Evolutionary conservation across 2,888 invertebrate species (phyloP).

Genomic region (Eupithecia dodoneata): DNA sequence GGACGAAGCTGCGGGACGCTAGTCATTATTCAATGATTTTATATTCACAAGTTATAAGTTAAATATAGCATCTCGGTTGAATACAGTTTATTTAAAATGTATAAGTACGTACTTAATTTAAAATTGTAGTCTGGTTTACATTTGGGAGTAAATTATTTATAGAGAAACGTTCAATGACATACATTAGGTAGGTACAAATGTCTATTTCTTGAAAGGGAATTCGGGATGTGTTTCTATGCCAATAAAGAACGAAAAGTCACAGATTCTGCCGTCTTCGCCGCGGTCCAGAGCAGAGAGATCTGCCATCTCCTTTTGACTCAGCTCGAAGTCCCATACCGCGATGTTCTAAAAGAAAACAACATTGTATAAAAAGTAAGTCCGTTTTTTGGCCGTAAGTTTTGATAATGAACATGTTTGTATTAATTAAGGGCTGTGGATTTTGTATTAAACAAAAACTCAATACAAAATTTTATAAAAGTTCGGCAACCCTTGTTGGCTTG

Average conservation of each 20-base stretch:
- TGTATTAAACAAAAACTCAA: too few species aligned
- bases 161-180: neutral
- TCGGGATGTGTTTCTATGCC: slow-evolving; percentile 89
- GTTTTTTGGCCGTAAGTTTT: too few species aligned
- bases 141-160: neutral
- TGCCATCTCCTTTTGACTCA: slow-evolving; percentile 85
- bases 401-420: too few species aligned
- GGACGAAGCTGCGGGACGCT: too few species aligned
- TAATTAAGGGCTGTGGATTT: too few species aligned
- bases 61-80: neutral
- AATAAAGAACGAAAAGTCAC: slow-evolving; percentile 88
- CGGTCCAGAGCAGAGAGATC: slow-evolving; percentile 86
- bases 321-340: slow-evolving; percentile 88
- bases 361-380: neutral
- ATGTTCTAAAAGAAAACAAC: slow-evolving; percentile 82
- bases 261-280: slow-evolving; percentile 86
- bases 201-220: slow-evolving; percentile 86
- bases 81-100: neutral
- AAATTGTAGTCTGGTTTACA: neutral
- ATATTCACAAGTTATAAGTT: neutral
- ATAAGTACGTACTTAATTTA: neutral
- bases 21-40: too few species aligned
- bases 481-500: neutral
- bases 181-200: neutral
- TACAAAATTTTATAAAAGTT: neutral